Evolutionary conservation across 1,140 invertebrate species (phyloP).

Genomic region (Drosophila neocordata): DNA sequence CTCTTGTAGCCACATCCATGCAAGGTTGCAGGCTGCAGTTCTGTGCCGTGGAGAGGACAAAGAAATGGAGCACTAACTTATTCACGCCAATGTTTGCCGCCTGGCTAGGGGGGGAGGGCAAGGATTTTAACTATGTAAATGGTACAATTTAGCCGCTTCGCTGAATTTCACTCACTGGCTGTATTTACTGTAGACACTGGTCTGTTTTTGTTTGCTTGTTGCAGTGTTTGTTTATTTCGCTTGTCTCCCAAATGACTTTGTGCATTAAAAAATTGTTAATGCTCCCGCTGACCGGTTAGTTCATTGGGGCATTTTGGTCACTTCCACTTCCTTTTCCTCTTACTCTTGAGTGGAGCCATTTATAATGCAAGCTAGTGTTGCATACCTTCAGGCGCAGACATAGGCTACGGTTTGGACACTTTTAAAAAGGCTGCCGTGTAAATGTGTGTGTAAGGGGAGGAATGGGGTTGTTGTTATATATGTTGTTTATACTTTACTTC

Average conservation of each 20-base stretch:
- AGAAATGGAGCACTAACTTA: conserved; percentile 26
- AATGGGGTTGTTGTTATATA: background rate
- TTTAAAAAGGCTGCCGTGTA: conserved; percentile 31
- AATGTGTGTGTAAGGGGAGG: background rate
- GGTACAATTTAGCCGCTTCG: conserved; percentile 48
- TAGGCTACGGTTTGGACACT: conserved; percentile 20
- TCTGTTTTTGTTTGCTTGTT: conserved; percentile 8
- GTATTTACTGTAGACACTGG: conserved; percentile 51
- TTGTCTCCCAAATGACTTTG: conserved; percentile 23
- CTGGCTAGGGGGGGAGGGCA: background rate
- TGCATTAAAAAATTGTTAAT: conserved; percentile 66
- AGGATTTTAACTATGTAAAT: conserved; percentile 41
- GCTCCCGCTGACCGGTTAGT: conserved; percentile 22
- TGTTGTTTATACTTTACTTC: conserved; percentile 8
- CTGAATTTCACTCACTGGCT: conserved; percentile 38
- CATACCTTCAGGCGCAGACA: conserved; percentile 36
- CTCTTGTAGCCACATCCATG: background rate
- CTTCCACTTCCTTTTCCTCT: background rate
- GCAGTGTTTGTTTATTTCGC: conserved; percentile 12
- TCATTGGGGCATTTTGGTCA: conserved; percentile 3
- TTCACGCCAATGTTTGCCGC: conserved; percentile 47
- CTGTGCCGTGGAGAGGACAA: background rate
- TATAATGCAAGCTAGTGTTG: conserved; percentile 45
- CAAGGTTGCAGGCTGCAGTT: background rate
- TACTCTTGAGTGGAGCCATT: conserved; percentile 32